Percentiles rank a stretch among this genome's conserved stretches.
Conservation (phyloP, 1,140 invertebrate species). For the Drosophila oshimai region DNA sequence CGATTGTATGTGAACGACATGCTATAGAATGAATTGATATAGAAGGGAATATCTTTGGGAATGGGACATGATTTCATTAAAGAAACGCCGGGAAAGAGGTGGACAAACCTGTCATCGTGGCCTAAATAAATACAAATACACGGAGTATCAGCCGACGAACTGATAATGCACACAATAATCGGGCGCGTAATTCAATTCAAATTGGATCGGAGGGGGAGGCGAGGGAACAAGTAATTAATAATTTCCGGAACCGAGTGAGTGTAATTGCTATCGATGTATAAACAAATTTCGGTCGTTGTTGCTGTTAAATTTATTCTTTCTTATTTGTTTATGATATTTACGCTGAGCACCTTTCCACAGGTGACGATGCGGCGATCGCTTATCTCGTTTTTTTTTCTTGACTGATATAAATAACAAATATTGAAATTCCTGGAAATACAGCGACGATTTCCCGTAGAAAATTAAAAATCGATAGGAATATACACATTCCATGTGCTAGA, state of each 20-base stretch:
- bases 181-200: constrained; percentile 47
- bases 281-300: constrained; percentile 31
- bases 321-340: constrained; percentile 45
- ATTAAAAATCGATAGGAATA: constrained; percentile 19
- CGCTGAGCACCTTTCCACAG: constrained; percentile 32
- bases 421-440: constrained; percentile 34
- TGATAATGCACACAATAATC: constrained; percentile 47
- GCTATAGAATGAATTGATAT: neutral
- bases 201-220: constrained; percentile 9
- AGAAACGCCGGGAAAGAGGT: neutral
- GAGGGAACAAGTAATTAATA: constrained; percentile 41
- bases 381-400: constrained; percentile 15
- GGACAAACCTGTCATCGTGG: constrained; percentile 34
- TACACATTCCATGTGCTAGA: constrained; percentile 8
- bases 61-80: constrained; percentile 15
- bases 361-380: constrained; percentile 24
- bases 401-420: constrained; percentile 48
- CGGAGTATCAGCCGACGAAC: neutral
- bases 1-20: constrained; percentile 20
- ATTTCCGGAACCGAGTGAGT: constrained; percentile 34
- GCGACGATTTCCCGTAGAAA: constrained; percentile 13
- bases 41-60: neutral
- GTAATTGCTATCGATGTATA: constrained; percentile 45
- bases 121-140: constrained; percentile 29
- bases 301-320: neutral